Conservation (phyloP, 2,797 vertebrate genomes). For the Characodon lateralis region DNA sequence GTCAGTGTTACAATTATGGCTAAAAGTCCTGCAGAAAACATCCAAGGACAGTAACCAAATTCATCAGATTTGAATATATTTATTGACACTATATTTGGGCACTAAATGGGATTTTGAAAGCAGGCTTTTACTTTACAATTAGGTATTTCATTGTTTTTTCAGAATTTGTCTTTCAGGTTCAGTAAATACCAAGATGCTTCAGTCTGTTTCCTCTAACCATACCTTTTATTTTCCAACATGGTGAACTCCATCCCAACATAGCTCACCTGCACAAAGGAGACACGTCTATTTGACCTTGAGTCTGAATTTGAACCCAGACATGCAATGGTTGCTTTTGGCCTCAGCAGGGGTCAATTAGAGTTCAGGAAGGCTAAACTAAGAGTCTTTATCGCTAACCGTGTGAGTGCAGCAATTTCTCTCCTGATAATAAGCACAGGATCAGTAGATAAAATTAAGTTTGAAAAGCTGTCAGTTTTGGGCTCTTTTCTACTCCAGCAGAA, state of each 20-base stretch:
- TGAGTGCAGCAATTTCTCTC: conserved; percentile 27
- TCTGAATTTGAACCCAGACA: conserved; percentile 11
- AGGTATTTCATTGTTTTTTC: neutral
- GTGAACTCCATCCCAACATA: neutral
- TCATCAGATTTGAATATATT: neutral
- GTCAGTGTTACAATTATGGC: neutral
- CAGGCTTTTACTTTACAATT: neutral
- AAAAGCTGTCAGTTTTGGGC: conserved; percentile 63
- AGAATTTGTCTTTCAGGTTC: neutral
- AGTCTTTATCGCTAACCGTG: conserved; percentile 9
- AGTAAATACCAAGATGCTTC: neutral
- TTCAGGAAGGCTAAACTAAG: conserved; percentile 38
- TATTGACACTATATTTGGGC: neutral
- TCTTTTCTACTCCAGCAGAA: conserved; percentile 75
- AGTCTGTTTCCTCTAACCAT: neutral
- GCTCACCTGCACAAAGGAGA: neutral
- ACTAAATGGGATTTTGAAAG: neutral
- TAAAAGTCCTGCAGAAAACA: neutral
- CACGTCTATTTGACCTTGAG: conserved; percentile 5
- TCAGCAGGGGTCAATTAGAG: conserved; percentile 52
- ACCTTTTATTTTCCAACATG: neutral
- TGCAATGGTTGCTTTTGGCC: conserved; percentile 24
- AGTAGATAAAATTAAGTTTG: conserved; percentile 66
- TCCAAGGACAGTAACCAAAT: neutral
- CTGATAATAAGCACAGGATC: conserved; percentile 40